These are phyloP conservation scores for Campoletis raptor DNA, from an alignment of 2,888 invertebrate species.

Conservation along the genomic window DNA sequence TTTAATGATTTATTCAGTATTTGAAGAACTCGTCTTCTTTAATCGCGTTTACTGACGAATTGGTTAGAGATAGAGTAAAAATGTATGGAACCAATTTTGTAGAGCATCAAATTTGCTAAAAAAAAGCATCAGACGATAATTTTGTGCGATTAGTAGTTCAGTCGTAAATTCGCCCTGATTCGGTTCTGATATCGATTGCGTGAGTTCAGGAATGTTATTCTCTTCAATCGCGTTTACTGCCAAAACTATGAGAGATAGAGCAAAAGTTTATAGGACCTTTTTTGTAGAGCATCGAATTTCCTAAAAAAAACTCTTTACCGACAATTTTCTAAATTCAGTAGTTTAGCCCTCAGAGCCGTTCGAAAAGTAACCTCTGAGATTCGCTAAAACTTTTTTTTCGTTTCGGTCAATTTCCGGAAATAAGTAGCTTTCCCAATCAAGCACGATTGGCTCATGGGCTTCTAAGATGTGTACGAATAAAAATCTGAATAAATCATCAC, in stretches of 20 bases:
- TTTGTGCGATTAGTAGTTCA: neutral
- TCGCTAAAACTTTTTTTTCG: neutral
- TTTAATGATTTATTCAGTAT: neutral
- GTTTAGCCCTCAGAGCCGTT: neutral
- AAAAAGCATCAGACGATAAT: neutral
- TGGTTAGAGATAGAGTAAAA: neutral
- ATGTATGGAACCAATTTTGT: neutral
- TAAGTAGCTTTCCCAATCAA: conserved; percentile 18
- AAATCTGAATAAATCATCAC: neutral
- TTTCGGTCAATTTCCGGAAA: neutral
- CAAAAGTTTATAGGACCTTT: neutral
- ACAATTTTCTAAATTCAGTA: neutral
- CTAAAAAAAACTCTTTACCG: neutral
- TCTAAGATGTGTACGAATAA: conserved; percentile 48
- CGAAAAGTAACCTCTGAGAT: neutral
- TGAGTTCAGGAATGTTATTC: neutral
- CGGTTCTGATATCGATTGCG: neutral
- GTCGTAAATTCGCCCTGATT: neutral
- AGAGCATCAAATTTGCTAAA: neutral
- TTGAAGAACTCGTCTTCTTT: neutral
- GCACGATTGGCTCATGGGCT: conserved; percentile 55
- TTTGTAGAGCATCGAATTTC: neutral
- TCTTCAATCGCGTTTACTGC: neutral
- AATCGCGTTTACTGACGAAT: neutral
- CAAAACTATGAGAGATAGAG: neutral